Evolutionary conservation across 2,113 vertebrate genomes (phyloP).

Genomic region (Megaceryle torquata): DNA sequence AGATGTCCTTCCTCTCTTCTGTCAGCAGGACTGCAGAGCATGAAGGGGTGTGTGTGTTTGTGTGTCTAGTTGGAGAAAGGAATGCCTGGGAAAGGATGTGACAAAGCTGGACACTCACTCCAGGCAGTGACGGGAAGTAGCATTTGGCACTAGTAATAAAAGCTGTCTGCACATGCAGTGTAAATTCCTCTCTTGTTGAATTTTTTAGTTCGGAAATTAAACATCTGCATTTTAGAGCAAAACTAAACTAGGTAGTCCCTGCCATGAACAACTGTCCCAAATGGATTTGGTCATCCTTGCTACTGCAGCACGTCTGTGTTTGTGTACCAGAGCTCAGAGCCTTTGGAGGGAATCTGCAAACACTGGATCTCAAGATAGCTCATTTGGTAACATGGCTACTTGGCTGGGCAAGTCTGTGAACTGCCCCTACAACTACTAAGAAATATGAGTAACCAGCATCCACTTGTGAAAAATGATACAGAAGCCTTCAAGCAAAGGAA

Average conservation of each 20-base stretch:
- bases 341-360: not conserved
- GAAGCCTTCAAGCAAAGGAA: not conserved
- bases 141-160: not conserved
- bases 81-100: not conserved
- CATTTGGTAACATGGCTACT: not conserved
- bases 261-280: not conserved
- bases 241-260: not conserved
- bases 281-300: not conserved
- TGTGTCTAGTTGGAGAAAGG: not conserved
- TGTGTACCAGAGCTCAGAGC: not conserved
- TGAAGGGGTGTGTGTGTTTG: not conserved
- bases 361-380: accelerated
- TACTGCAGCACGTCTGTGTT: not conserved
- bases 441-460: not conserved
- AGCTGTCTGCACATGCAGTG: not conserved
- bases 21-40: not conserved
- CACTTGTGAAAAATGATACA: not conserved
- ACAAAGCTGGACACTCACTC: not conserved
- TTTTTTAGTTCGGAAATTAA: not conserved
- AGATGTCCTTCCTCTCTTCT: not conserved
- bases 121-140: not conserved
- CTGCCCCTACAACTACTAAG: not conserved
- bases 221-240: not conserved
- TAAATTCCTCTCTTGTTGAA: not conserved
- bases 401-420: not conserved